These are phyloP conservation scores for Stratiomys singularior DNA, from an alignment of 2,888 invertebrate species.

Conservation along the genomic window DNA sequence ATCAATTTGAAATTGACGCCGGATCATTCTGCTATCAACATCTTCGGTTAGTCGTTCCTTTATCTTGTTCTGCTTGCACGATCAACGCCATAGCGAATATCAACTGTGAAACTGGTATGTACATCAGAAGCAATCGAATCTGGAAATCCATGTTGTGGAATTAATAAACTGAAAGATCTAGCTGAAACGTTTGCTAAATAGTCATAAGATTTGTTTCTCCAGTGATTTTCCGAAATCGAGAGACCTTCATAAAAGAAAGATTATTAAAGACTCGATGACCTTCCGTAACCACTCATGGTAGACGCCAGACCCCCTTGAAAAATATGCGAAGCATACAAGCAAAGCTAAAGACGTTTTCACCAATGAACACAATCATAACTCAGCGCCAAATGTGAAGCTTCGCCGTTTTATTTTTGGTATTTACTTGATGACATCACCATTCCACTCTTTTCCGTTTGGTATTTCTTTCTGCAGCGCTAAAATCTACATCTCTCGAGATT, in stretches of 20 bases:
- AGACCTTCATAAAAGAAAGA: conserved; percentile 10
- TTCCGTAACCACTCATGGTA: conserved; percentile 33
- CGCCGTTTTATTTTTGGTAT: conserved; percentile 11
- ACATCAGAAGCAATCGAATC: too few relatives aligned
- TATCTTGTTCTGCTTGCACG: too few relatives aligned
- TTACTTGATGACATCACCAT: conserved; percentile 12
- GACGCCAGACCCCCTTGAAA: conserved; percentile 30
- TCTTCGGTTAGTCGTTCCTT: too few relatives aligned
- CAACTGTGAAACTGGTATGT: too few relatives aligned
- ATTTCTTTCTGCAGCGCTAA: neutral
- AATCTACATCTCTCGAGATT: neutral
- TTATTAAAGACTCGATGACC: conserved; percentile 19
- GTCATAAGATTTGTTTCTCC: too few relatives aligned
- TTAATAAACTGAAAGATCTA: too few relatives aligned
- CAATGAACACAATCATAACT: neutral
- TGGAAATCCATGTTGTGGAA: too few relatives aligned
- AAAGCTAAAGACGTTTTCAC: neutral
- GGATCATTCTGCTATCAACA: too few relatives aligned
- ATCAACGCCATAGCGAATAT: too few relatives aligned
- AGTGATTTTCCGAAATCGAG: too few relatives aligned
- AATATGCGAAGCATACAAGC: neutral
- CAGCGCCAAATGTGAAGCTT: neutral
- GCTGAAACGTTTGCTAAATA: too few relatives aligned
- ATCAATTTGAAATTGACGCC: too few relatives aligned
- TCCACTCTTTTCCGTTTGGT: neutral